Percentiles rank a stretch among this genome's conserved stretches.
phyloP scores from a whole-genome alignment of 2,113 vertebrate genomes.

The Bungarus multicinctus region DNA sequence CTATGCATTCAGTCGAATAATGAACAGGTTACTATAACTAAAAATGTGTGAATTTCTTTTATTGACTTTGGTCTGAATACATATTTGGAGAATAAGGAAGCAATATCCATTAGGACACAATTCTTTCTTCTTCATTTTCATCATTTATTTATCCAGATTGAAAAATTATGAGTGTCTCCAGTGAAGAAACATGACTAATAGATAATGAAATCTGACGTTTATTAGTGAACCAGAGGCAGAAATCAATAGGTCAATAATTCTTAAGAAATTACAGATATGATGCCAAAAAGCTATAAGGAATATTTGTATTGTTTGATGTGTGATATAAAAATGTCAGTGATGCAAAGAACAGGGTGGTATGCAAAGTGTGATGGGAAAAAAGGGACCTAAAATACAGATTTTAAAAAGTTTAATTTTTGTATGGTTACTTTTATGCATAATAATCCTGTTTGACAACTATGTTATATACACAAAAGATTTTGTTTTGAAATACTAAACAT shows the following conservation, averaged over 20 bases:
- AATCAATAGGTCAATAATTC: conserved; percentile 1
- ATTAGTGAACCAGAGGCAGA: neutral
- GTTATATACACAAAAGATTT: neutral
- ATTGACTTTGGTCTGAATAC: neutral
- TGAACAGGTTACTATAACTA: neutral
- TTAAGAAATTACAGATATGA: neutral
- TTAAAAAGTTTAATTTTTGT: neutral
- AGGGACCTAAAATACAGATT: neutral
- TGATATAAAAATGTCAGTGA: neutral
- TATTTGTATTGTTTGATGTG: neutral
- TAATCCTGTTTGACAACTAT: neutral
- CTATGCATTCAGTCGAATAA: neutral
- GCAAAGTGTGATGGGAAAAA: neutral
- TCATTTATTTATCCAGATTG: neutral
- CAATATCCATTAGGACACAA: neutral
- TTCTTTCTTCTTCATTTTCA: neutral
- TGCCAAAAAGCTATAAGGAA: neutral
- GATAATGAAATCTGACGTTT: conserved; percentile 7
- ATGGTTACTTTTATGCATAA: neutral
- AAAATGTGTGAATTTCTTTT: neutral
- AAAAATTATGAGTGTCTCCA: neutral
- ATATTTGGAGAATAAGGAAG: neutral
- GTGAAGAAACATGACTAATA: conserved; percentile 3
- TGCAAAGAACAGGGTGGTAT: neutral
- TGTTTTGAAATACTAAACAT: neutral